These are phyloP conservation scores for Thecocarcelia acutangulata DNA, from an alignment of 2,888 invertebrate species.

Conservation along the genomic window DNA sequence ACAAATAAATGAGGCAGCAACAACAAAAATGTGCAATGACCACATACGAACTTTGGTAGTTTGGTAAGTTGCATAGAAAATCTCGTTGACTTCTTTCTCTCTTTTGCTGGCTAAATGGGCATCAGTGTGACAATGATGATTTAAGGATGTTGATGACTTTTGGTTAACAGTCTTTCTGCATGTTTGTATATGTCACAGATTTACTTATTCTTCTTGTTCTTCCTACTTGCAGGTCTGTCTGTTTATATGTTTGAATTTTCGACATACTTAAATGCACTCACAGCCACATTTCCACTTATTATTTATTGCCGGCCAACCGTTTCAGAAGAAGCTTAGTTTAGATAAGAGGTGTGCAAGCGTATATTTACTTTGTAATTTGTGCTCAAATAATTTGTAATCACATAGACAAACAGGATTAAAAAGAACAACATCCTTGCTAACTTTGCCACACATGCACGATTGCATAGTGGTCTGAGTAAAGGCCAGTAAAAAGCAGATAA, in stretches of 20 bases:
- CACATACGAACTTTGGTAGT: constrained; percentile 8
- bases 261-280: neutral
- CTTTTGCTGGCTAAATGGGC: constrained; percentile 41
- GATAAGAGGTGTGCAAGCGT: constrained; percentile 66
- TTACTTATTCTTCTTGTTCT: too few species aligned
- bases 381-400: constrained; percentile 67
- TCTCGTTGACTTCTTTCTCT: constrained; percentile 22
- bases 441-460: constrained; percentile 5
- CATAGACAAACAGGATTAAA: constrained; percentile 66
- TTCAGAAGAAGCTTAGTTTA: constrained; percentile 60
- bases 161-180: constrained; percentile 19
- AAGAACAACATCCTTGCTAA: constrained; percentile 59
- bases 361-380: constrained; percentile 68
- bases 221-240: neutral
- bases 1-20: constrained; percentile 62
- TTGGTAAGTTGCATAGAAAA: constrained; percentile 15
- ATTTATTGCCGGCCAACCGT: constrained; percentile 49
- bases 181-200: neutral
- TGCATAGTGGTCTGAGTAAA: neutral
- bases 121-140: constrained; percentile 49
- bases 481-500: neutral
- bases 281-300: constrained; percentile 4
- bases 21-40: neutral
- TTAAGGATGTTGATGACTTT: constrained; percentile 49
- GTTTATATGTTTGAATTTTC: neutral